Conservation (phyloP, 2,888 invertebrate species). For the Geotrupes spiniger region DNA sequence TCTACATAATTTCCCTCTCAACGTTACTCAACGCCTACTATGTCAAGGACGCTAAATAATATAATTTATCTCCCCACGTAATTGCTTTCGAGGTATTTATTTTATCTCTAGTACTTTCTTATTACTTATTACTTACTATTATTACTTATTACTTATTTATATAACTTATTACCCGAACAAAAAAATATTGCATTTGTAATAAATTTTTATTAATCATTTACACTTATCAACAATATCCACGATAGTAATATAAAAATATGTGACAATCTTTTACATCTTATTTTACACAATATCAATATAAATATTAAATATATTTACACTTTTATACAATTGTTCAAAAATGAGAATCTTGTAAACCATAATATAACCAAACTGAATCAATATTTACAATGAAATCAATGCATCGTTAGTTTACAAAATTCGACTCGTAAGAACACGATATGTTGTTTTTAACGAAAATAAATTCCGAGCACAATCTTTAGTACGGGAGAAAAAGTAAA, state of each 20-base stretch:
- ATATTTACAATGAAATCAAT: neutral
- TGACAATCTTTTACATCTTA: conserved; percentile 17
- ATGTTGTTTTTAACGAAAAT: neutral
- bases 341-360: conserved; percentile 1
- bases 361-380: neutral
- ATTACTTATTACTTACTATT: neutral
- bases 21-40: too few relatives aligned
- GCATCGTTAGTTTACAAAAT: conserved; percentile 3
- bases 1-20: too few relatives aligned
- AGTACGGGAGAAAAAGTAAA: neutral
- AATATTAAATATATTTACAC: conserved; percentile 6
- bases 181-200: conserved; percentile 11
- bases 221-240: conserved; percentile 18
- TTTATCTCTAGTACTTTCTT: too few relatives aligned
- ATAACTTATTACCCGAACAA: neutral
- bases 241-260: conserved; percentile 22
- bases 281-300: conserved; percentile 10
- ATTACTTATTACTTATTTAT: too few relatives aligned
- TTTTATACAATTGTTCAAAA: conserved; percentile 3
- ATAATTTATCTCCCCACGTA: too few relatives aligned
- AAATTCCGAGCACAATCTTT: too few relatives aligned
- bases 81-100: too few relatives aligned
- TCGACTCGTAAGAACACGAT: neutral
- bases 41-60: too few relatives aligned
- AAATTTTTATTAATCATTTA: conserved; percentile 21